Percentiles rank a stretch among this genome's conserved stretches.
Conservation (phyloP, 2,113 vertebrate genomes). For the Fregata magnificens region DNA sequence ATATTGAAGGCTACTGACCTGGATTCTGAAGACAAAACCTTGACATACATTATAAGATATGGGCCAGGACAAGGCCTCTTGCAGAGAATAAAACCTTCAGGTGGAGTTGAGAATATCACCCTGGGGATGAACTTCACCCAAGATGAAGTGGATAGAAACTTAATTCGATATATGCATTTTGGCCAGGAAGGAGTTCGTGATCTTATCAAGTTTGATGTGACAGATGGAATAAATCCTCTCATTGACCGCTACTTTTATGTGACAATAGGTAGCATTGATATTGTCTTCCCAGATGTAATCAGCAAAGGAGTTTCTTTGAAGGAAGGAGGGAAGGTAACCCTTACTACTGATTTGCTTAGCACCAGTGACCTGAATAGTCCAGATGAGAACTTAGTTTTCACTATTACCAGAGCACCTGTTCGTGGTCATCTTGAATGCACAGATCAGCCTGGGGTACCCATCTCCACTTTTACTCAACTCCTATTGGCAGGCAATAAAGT, state of each 20-base stretch:
- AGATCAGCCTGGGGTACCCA: conserved; percentile 83
- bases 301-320: conserved; percentile 94
- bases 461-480: conserved; percentile 92
- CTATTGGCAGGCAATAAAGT: conserved; percentile 93
- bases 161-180: conserved; percentile 85
- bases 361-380: conserved; percentile 95
- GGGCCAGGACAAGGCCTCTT: conserved; percentile 88
- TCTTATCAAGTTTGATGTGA: conserved; percentile 95
- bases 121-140: conserved; percentile 95
- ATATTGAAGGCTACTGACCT: conserved; percentile 92
- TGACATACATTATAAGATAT: conserved; percentile 85
- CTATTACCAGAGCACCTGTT: conserved; percentile 87
- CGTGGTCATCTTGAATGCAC: conserved; percentile 93
- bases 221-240: conserved; percentile 90
- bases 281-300: conserved; percentile 91
- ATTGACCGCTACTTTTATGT: conserved; percentile 97
- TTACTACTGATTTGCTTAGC: conserved; percentile 95
- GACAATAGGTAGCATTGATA: conserved; percentile 86
- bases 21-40: conserved; percentile 88
- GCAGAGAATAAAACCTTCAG: conserved; percentile 74
- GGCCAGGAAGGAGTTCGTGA: conserved; percentile 90
- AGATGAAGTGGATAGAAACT: conserved; percentile 85
- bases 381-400: conserved; percentile 92
- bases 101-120: conserved; percentile 83
- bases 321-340: conserved; percentile 90